A percentile compares a stretch with the other conserved stretches of the same genome.
Conservation (phyloP, 2,797 vertebrate genomes). For the Danionella dracula region DNA sequence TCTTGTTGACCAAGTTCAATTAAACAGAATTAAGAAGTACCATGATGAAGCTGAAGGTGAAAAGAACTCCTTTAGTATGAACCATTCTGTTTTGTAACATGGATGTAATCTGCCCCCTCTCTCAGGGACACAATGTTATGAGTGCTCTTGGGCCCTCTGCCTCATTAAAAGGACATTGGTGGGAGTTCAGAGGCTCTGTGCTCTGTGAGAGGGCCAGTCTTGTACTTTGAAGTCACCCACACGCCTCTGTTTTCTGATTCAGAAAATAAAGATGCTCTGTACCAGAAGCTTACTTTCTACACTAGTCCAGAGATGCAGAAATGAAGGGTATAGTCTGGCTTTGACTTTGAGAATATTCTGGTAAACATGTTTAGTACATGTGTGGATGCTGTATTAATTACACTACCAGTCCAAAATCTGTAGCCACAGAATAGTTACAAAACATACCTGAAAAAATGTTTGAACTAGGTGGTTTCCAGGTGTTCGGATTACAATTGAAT, state of each 20-base stretch:
- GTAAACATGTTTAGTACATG: too few species aligned
- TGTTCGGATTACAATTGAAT: too few species aligned
- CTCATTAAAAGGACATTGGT: conserved; percentile 40
- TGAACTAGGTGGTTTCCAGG: too few species aligned
- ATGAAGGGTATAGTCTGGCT: not conserved
- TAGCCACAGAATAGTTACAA: too few species aligned
- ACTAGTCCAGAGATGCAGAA: not conserved
- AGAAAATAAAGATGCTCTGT: conserved; percentile 33
- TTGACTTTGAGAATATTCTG: too few species aligned
- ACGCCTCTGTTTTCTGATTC: not conserved
- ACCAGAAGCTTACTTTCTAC: conserved; percentile 29
- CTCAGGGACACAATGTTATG: conserved; percentile 8
- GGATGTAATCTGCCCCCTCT: conserved; percentile 6
- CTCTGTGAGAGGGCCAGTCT: conserved; percentile 18
- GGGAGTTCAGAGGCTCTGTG: conserved; percentile 42
- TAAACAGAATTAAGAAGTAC: conserved; percentile 1
- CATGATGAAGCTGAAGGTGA: not conserved
- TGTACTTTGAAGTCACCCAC: conserved; percentile 40
- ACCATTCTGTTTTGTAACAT: conserved; percentile 26
- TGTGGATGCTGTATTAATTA: too few species aligned
- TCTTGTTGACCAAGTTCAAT: conserved; percentile 1
- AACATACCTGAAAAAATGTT: too few species aligned
- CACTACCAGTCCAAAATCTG: too few species aligned
- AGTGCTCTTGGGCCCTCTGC: conserved; percentile 6
- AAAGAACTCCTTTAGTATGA: conserved; percentile 11